A percentile compares a stretch with the other conserved stretches of the same genome.
Conservation (phyloP, 2,113 vertebrate species). For the Psittacus erithacus region DNA sequence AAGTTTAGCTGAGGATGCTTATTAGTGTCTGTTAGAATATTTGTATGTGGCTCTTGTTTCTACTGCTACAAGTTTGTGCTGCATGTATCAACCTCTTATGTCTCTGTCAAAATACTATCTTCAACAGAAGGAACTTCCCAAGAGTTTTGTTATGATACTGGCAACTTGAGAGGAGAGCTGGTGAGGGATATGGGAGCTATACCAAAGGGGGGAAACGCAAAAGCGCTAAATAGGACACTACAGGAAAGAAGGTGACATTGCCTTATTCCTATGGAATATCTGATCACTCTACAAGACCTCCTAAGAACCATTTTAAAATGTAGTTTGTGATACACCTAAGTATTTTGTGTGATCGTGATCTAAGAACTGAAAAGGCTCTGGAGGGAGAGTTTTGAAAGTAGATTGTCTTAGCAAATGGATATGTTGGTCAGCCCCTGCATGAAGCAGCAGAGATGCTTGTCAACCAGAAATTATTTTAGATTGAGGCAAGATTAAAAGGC, state of each 20-base stretch:
- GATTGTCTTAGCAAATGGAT: constrained; percentile 42
- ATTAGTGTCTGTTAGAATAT: background rate
- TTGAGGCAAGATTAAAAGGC: constrained; percentile 83
- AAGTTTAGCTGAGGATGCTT: background rate
- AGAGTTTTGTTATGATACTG: background rate
- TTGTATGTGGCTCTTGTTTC: background rate
- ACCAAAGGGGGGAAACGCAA: background rate
- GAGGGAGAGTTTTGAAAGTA: background rate
- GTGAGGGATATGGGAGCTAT: background rate
- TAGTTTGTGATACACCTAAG: background rate
- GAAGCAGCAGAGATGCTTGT: constrained; percentile 37
- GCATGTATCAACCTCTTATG: background rate
- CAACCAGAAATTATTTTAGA: constrained; percentile 73
- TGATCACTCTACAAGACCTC: background rate
- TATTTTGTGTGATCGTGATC: background rate
- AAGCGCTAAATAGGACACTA: background rate
- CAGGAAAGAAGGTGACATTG: background rate
- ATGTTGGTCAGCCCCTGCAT: background rate
- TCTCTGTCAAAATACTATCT: background rate
- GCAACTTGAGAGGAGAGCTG: background rate
- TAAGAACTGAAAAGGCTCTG: constrained; percentile 24
- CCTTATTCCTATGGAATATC: background rate
- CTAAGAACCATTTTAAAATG: background rate
- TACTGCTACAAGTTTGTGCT: background rate
- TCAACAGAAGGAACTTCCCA: background rate